These are phyloP conservation scores for Tridacna crocea DNA, from an alignment of 2,888 invertebrate genomes.

Conservation along the genomic window DNA sequence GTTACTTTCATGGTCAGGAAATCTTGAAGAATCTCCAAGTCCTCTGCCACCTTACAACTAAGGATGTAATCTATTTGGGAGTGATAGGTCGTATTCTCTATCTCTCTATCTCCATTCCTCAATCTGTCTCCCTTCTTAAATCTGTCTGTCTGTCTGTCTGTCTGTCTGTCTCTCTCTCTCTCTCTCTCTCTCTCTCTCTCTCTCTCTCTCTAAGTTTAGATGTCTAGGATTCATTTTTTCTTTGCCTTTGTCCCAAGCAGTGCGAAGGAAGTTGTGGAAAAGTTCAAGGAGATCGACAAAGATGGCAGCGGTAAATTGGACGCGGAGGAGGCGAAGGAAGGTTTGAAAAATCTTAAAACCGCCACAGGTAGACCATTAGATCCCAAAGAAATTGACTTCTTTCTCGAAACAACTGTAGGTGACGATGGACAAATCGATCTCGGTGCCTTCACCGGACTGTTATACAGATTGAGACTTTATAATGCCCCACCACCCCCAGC, in stretches of 20 bases:
- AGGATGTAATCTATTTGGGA: no score
- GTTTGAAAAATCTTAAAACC: constrained; percentile 76
- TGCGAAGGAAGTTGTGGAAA: constrained; percentile 79
- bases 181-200: background rate
- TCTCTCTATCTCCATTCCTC: background rate
- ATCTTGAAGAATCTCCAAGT: no score
- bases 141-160: background rate
- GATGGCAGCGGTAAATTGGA: constrained; percentile 82
- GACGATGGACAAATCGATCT: constrained; percentile 80
- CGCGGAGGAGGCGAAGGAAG: constrained; percentile 76
- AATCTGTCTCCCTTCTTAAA: background rate
- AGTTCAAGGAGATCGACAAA: constrained; percentile 79
- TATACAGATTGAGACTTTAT: constrained; percentile 80
- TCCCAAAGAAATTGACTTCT: constrained; percentile 82
- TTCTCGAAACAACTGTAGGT: constrained; percentile 79
- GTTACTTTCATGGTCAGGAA: no score
- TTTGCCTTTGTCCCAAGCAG: constrained; percentile 61
- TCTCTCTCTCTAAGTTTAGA: background rate
- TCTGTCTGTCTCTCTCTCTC: background rate
- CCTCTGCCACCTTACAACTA: no score
- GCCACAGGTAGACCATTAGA: constrained; percentile 76
- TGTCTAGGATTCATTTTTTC: constrained; percentile 28
- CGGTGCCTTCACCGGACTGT: constrained; percentile 79
- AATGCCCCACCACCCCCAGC: constrained; percentile 74
- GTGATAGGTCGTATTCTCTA: no score